A percentile compares a stretch with the other conserved stretches of the same genome.
Evolutionary conservation across 2,797 vertebrate species (phyloP).

Genomic region (Acipenser oxyrinchus): DNA sequence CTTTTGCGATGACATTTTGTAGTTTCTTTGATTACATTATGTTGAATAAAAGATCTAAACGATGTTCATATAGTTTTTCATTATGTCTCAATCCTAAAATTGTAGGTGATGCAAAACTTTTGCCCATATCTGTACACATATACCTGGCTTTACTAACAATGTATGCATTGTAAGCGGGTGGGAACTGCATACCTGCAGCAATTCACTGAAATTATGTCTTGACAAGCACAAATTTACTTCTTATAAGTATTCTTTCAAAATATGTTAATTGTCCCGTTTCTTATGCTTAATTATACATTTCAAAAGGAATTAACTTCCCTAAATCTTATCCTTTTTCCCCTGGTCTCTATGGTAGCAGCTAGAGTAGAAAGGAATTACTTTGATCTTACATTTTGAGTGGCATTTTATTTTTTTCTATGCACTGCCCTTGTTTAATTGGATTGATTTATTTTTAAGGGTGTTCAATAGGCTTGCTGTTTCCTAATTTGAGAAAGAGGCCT

Average conservation of each 20-base stretch:
- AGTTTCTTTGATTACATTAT: too few relatives aligned
- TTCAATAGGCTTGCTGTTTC: constrained; percentile 33
- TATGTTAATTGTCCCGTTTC: constrained; percentile 57
- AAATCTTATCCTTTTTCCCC: constrained; percentile 38
- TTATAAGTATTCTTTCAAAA: constrained; percentile 26
- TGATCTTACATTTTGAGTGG: constrained; percentile 51
- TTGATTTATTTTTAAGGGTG: constrained; percentile 42
- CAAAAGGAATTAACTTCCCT: constrained; percentile 55
- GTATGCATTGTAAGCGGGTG: too few relatives aligned
- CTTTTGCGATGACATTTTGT: too few relatives aligned
- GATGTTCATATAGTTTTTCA: too few relatives aligned
- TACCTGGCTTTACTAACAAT: too few relatives aligned
- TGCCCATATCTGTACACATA: too few relatives aligned
- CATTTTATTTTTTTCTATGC: constrained; percentile 34
- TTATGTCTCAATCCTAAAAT: too few relatives aligned
- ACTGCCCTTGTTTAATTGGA: constrained; percentile 41
- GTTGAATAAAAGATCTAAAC: too few relatives aligned
- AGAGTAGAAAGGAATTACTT: constrained; percentile 46
- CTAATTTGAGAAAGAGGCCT: not conserved
- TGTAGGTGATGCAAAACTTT: too few relatives aligned
- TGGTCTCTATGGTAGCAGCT: constrained; percentile 56
- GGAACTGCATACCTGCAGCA: too few relatives aligned
- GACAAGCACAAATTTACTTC: not conserved
- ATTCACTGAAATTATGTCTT: too few relatives aligned
- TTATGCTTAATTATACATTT: constrained; percentile 66